Evolutionary conservation across 2,888 invertebrate genomes (phyloP).

Genomic region (Thera obeliscata): DNA sequence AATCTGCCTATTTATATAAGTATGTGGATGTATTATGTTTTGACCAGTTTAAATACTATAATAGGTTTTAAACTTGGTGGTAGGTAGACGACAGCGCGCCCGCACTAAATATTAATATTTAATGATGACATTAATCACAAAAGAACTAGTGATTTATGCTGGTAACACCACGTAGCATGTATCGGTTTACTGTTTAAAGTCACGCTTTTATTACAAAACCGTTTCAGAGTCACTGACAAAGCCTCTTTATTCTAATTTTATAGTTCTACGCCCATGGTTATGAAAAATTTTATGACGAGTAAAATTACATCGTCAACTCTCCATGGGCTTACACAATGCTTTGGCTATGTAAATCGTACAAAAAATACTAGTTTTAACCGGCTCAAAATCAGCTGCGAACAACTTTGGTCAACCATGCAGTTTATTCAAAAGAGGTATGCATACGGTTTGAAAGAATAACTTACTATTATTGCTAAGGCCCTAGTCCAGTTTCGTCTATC

Average conservation of each 20-base stretch:
- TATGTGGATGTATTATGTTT: too few relatives aligned
- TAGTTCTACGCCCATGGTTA: slow-evolving; percentile 55
- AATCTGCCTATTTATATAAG: too few relatives aligned
- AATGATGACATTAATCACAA: slow-evolving; percentile 82
- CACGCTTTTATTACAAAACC: slow-evolving; percentile 49
- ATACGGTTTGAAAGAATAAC: neutral
- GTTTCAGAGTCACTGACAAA: slow-evolving; percentile 60
- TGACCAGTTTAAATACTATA: too few relatives aligned
- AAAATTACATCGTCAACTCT: slow-evolving; percentile 26
- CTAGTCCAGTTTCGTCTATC: slow-evolving; percentile 17
- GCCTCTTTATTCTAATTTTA: slow-evolving; percentile 64
- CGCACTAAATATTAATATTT: slow-evolving; percentile 81
- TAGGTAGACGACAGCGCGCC: slow-evolving; percentile 39
- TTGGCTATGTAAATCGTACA: neutral
- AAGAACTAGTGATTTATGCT: slow-evolving; percentile 76
- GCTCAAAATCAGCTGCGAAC: neutral
- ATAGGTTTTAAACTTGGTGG: neutral
- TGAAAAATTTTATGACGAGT: slow-evolving; percentile 40
- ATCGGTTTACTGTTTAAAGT: slow-evolving; percentile 64
- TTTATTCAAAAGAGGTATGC: neutral
- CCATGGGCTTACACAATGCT: slow-evolving; percentile 26
- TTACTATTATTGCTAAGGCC: neutral
- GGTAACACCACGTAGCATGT: slow-evolving; percentile 52
- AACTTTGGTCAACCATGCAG: neutral
- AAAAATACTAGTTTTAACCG: neutral